Base-by-base conservation (phyloP, 2,113 vertebrate species). In the Hippocampus comes region DNA sequence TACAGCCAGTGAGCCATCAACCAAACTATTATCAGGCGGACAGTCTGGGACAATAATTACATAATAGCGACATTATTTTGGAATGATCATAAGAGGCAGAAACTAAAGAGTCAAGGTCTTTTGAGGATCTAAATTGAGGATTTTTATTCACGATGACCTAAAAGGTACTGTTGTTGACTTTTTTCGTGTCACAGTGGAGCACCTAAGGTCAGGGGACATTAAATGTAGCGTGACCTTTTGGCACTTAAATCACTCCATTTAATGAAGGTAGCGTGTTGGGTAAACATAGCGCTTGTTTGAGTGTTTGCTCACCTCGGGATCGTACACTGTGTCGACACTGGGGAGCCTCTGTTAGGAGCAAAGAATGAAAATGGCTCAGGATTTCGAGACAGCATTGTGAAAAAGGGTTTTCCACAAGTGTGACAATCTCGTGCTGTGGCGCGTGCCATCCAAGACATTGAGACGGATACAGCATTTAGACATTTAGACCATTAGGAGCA, bases 301-400 rank as follows among this genome's bases (percentile, higher is more conserved):
- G 55, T 73, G 65, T 77, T 75, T 69, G 75, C 89, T 86, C 73
- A 92, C 91, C 88, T 87, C 81, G 3, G 79, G 82, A 63, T 82
- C 75, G 74, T 87, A 81, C 21, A 69, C 66, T 4, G 76, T 89
- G 82, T 88, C 84, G 48, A 89, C 48, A 78, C 82, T 82, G 23
- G 78, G 68, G 15, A 23, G 78, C 34, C 11, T 80, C 91, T 91
- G 84, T 15, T 42, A 71, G 79, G 27, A 77, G 23, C 25, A 65
- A 30, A 73, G 2, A 63, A 20, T 1, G 34, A 34, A 27, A 17
- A 4, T 15, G 56, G 18, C 60, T 34, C 59, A 77, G 67, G 10
- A 17, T 2, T 11, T 49, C 21, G 11, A 38, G 61, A 27, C 42
- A 43, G 42, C 42, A 25, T 4, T 12, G 0, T 27, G n/a, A 48